Evolutionary conservation across 37 sponge, comb jelly and placozoan species (phyloP), one percentile per base, ranked within the genome.

Genomic region (Ianthella basta): DNA sequence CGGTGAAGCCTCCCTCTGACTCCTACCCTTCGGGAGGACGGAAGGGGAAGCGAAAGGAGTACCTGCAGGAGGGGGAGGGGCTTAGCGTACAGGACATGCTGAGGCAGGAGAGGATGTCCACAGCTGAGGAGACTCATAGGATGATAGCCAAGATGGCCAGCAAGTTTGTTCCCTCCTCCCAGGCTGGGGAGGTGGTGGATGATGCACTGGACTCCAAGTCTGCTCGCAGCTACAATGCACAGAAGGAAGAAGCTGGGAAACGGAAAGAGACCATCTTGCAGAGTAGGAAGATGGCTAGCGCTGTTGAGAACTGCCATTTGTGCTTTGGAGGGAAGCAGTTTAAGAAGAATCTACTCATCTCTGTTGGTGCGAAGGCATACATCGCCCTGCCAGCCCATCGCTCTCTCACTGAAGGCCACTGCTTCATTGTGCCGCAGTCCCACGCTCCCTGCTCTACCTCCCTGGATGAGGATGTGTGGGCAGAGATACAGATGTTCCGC

Each of bases 401-500:
- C 38, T 90, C 98, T 1, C 90, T 97, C 16, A 84, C 89, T 1
- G 92, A 88, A 1, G 88, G 89, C 72, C 98, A 97, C 70, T 95
- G 93, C 56, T 78, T 89, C 29, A 59, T 97, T 0, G 73, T 91
- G 15, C 95, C 98, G 4, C 89, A 81, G 57, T 85, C 87, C 29
- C 98, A 97, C 74, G 59, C 75, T 1, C 32, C 80, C 0, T 88
- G 89, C 57, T 84, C 92, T 13, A 35, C 89, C 25, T 65, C 72
- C 32, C 24, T 90, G 38, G 98, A 97, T 87, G 98, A 97, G 77
- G 93, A 97, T 81, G 92, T 97, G 0, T 92, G 91, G 93, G 86
- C 81, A 53, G 96, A 97, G 78, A 37, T 97, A 2, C 27, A 72
- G 24, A 53, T 84, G 12, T 93, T 95, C 66, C 91, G 82, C 24